These are phyloP conservation scores for Dynastes grantii DNA, from an alignment of 2,888 invertebrate species.

Conservation along the genomic window DNA sequence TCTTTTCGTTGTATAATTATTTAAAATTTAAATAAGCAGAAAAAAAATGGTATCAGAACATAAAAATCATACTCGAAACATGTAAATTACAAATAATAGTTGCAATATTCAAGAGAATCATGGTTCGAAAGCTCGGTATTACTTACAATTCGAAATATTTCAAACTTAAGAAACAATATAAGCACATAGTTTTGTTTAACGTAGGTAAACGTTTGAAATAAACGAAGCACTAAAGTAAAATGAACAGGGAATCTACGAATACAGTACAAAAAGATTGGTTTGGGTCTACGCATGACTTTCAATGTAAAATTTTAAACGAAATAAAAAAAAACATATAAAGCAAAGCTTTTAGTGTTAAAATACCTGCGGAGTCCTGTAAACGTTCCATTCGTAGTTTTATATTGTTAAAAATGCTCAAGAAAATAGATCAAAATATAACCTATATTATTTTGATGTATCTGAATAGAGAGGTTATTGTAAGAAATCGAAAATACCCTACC, in stretches of 20 bases:
- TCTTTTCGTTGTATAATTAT: too few species aligned
- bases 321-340: not conserved
- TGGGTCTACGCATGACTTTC: conserved; percentile 6
- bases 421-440: too few species aligned
- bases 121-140: not conserved
- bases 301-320: not conserved
- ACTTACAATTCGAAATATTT: conserved; percentile 35
- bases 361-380: not conserved
- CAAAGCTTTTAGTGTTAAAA: not conserved
- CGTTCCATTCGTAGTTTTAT: not conserved
- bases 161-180: conserved; percentile 7
- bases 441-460: too few species aligned
- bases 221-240: conserved; percentile 5
- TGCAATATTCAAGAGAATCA: not conserved
- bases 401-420: not conserved
- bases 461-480: conserved; percentile 1
- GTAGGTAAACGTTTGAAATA: not conserved
- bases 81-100: not conserved
- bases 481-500: conserved; percentile 56
- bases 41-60: not conserved
- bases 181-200: conserved; percentile 14
- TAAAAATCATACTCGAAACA: not conserved
- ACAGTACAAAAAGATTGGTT: not conserved
- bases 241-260: not conserved
- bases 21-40: too few species aligned